A percentile compares a stretch with the other conserved stretches of the same genome.
Conservation (phyloP, 2,888 invertebrate genomes). For the Ariolimax columbianus region DNA sequence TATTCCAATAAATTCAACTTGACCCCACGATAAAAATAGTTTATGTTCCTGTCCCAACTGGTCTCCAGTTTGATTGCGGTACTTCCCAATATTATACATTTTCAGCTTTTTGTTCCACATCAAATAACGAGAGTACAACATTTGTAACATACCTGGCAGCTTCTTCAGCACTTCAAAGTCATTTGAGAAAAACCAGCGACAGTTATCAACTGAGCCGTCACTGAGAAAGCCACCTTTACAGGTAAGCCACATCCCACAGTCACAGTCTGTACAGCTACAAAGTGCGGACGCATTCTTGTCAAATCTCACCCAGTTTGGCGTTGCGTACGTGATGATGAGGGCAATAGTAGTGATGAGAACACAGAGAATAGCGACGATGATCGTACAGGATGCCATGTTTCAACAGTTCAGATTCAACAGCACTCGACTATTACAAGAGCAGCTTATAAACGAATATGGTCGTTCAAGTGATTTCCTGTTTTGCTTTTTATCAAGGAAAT, state of each 20-base stretch:
- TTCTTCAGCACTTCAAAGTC: constrained; percentile 64
- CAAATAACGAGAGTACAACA: no score
- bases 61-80: no score
- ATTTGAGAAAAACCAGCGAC: constrained; percentile 70
- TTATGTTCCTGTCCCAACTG: no score
- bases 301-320: constrained; percentile 72
- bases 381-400: constrained; percentile 68
- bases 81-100: no score
- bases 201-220: constrained; percentile 66
- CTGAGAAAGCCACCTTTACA: constrained; percentile 60
- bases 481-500: background rate
- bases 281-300: constrained; percentile 50
- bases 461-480: background rate
- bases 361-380: constrained; percentile 68
- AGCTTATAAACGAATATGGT: background rate
- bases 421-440: background rate
- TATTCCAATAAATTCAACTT: no score
- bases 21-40: no score
- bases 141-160: constrained; percentile 66
- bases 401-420: background rate
- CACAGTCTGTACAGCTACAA: constrained; percentile 57
- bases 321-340: constrained; percentile 71
- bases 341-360: constrained; percentile 73
- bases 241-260: constrained; percentile 72
- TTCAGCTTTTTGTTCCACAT: no score